Conservation (phyloP, 2,888 invertebrate genomes). For the Stratiomys singularior region DNA sequence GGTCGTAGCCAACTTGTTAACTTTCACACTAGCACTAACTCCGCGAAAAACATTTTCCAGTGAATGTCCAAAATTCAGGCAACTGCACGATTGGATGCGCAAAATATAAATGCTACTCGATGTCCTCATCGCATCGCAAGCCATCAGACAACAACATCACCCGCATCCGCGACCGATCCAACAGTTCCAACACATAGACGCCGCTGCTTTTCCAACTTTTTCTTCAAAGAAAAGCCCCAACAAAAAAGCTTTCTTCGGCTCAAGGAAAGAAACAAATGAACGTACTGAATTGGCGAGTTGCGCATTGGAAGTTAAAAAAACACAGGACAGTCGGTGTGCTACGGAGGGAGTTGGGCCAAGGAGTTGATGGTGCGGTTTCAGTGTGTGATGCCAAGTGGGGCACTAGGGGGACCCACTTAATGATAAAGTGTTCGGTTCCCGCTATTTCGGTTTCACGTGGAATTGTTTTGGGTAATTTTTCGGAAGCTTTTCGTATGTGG, state of each 20-base stretch:
- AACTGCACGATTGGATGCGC: slow-evolving; percentile 30
- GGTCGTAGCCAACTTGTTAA: background rate
- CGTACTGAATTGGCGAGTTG: slow-evolving; percentile 2
- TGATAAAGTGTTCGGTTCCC: background rate
- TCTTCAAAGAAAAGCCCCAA: background rate
- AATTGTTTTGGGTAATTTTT: slow-evolving; percentile 36
- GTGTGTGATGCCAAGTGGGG: background rate
- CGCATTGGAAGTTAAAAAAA: slow-evolving; percentile 9
- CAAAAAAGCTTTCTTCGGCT: too few relatives aligned
- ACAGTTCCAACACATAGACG: background rate
- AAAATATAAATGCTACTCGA: slow-evolving; percentile 32
- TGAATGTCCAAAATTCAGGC: background rate
- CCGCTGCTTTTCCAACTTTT: background rate
- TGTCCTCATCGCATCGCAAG: slow-evolving; percentile 22
- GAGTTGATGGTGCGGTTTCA: too few relatives aligned
- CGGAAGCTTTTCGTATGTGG: slow-evolving; percentile 19
- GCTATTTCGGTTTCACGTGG: slow-evolving; percentile 30
- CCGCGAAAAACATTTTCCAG: background rate
- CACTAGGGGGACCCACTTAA: background rate
- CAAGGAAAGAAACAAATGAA: too few relatives aligned
- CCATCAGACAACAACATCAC: slow-evolving; percentile 22
- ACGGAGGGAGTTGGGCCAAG: background rate
- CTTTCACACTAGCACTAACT: background rate
- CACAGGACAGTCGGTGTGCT: background rate
- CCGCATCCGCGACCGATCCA: slow-evolving; percentile 20